phyloP scores from a whole-genome alignment of 2,888 invertebrate genomes.

The Synergus japonicus region DNA sequence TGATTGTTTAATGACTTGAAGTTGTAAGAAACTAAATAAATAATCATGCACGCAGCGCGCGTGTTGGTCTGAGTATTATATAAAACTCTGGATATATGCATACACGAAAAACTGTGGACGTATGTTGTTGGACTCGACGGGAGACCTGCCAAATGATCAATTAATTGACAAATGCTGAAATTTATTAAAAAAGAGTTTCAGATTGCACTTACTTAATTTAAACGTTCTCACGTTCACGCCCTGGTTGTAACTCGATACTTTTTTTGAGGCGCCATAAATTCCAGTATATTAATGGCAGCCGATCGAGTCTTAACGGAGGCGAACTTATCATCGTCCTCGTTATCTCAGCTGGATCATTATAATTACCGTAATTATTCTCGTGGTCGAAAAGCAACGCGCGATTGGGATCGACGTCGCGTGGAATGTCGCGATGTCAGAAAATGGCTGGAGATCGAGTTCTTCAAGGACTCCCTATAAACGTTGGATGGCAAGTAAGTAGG shows the following conservation, averaged over 20 bases:
- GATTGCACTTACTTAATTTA: slow-evolving; percentile 30
- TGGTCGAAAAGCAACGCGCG: slow-evolving; percentile 54
- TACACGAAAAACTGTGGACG: background rate
- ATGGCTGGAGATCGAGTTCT: slow-evolving; percentile 57
- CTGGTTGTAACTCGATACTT: slow-evolving; percentile 2
- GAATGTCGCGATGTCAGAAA: slow-evolving; percentile 57
- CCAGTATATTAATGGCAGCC: slow-evolving; percentile 34
- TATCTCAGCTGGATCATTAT: slow-evolving; percentile 56
- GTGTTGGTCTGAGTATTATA: no score
- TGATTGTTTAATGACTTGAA: no score
- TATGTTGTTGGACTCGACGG: background rate
- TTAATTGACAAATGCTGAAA: slow-evolving; percentile 1
- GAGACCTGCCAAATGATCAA: background rate
- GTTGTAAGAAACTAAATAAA: no score
- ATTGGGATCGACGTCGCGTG: slow-evolving; percentile 52
- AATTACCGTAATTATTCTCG: slow-evolving; percentile 59
- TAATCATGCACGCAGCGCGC: no score
- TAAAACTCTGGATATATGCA: no score
- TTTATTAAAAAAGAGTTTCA: background rate
- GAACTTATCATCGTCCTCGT: slow-evolving; percentile 53
- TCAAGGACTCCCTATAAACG: slow-evolving; percentile 55
- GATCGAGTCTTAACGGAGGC: slow-evolving; percentile 27
- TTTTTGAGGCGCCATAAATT: slow-evolving; percentile 33
- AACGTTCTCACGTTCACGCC: slow-evolving; percentile 38
- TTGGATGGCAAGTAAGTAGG: slow-evolving; percentile 64